phyloP scores from a whole-genome alignment of 2,113 vertebrate species.

The Ardeotis arabs region DNA sequence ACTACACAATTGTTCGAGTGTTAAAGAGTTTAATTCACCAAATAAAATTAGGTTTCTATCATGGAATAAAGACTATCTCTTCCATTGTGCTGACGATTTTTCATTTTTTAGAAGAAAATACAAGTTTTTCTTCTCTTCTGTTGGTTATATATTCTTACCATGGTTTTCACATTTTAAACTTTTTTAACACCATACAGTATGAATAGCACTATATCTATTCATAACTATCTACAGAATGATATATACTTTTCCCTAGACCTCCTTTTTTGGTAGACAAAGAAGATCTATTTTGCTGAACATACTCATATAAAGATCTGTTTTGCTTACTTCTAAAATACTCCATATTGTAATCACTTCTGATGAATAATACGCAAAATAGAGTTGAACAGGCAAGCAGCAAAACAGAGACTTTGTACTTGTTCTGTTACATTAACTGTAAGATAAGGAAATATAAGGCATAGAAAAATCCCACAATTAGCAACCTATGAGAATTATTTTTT shows the following conservation, averaged over 20 bases:
- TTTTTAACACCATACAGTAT: neutral
- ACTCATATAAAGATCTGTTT: neutral
- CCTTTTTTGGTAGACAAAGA: neutral
- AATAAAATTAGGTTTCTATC: neutral
- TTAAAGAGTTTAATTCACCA: neutral
- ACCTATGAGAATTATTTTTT: neutral
- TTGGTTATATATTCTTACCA: neutral
- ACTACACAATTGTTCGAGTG: neutral
- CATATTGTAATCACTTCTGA: neutral
- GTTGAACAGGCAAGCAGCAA: neutral
- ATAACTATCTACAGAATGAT: neutral
- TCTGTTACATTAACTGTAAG: neutral
- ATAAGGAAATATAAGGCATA: neutral
- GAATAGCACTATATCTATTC: neutral
- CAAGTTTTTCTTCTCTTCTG: neutral
- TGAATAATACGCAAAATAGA: neutral
- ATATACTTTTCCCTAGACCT: neutral
- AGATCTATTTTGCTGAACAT: neutral
- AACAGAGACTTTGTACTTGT: neutral
- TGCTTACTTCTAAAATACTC: neutral
- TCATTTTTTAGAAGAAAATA: neutral
- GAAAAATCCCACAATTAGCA: neutral
- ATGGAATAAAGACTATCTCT: neutral
- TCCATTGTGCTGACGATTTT: neutral
- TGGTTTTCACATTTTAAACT: neutral